Conservation (phyloP, 2,797 vertebrate genomes). For the Ambastaia sidthimunki region DNA sequence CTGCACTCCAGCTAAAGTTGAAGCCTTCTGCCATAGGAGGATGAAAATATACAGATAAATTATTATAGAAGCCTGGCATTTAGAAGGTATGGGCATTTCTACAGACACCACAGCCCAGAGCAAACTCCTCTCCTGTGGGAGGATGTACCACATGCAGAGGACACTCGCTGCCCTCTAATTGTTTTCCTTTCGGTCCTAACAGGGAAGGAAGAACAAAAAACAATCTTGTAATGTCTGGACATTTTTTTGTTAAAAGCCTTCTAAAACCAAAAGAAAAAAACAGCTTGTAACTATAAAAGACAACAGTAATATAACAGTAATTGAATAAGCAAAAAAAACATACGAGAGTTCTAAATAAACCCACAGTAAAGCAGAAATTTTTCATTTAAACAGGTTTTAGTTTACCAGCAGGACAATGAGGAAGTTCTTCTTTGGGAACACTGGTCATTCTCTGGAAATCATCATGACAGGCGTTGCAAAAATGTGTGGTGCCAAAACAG, state of each 20-base stretch:
- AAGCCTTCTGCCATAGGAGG: constrained; percentile 75
- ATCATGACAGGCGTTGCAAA: constrained; percentile 99
- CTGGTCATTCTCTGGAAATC: constrained; percentile 99
- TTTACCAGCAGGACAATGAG: constrained; percentile 97
- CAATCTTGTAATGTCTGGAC: constrained; percentile 1
- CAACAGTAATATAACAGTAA: background rate
- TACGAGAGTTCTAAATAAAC: background rate
- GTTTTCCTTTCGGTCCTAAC: constrained; percentile 97
- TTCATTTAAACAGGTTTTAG: background rate
- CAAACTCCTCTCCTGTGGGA: constrained; percentile 97
- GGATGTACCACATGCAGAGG: constrained; percentile 98
- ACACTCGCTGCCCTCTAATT: constrained; percentile 97
- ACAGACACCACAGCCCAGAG: constrained; percentile 97
- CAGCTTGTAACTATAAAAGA: background rate
- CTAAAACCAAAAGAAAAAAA: background rate
- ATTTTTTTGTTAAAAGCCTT: background rate
- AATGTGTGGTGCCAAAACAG: constrained; percentile 99
- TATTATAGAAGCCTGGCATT: constrained; percentile 64
- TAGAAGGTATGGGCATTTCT: constrained; percentile 99
- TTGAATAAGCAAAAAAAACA: background rate
- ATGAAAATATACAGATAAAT: constrained; percentile 54
- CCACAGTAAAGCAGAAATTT: too few relatives aligned
- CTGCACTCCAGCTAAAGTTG: constrained; percentile 60
- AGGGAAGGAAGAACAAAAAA: constrained; percentile 11
- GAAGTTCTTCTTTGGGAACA: constrained; percentile 96